Percentiles rank a stretch among this genome's conserved stretches.
These are phyloP conservation scores for Megaceryle maxima DNA, from an alignment of 2,113 vertebrate genomes.

Conservation along the genomic window DNA sequence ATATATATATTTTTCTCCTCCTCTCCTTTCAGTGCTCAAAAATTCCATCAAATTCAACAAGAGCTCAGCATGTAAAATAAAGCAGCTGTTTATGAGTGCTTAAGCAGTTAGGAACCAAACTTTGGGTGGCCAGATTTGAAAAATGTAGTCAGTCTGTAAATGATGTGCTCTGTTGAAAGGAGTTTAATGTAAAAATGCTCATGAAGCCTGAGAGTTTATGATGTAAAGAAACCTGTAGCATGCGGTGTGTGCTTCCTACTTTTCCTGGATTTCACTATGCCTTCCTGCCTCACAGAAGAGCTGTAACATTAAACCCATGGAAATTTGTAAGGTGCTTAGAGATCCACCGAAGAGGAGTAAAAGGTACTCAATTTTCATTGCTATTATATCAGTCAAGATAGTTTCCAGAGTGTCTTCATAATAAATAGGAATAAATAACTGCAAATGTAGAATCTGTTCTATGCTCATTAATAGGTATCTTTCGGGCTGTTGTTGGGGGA, in stretches of 20 bases:
- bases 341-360: constrained; percentile 46
- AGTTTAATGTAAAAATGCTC: not conserved
- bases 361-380: constrained; percentile 31
- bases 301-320: constrained; percentile 32
- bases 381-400: not conserved
- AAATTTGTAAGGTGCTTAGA: constrained; percentile 51
- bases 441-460: not conserved
- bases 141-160: not conserved
- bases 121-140: not conserved
- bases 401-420: not conserved
- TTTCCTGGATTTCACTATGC: constrained; percentile 21
- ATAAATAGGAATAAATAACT: constrained; percentile 44
- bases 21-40: not conserved
- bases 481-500: not conserved
- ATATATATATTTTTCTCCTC: not conserved
- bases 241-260: not conserved
- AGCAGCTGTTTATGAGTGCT: not conserved
- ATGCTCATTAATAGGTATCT: not conserved
- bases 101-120: not conserved
- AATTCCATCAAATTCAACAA: not conserved
- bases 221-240: constrained; percentile 13
- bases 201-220: not conserved
- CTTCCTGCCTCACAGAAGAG: constrained; percentile 33
- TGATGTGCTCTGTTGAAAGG: not conserved
- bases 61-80: not conserved